Evolutionary conservation across 1,140 invertebrate genomes (phyloP).

Genomic region (Bombus balteatus): DNA sequence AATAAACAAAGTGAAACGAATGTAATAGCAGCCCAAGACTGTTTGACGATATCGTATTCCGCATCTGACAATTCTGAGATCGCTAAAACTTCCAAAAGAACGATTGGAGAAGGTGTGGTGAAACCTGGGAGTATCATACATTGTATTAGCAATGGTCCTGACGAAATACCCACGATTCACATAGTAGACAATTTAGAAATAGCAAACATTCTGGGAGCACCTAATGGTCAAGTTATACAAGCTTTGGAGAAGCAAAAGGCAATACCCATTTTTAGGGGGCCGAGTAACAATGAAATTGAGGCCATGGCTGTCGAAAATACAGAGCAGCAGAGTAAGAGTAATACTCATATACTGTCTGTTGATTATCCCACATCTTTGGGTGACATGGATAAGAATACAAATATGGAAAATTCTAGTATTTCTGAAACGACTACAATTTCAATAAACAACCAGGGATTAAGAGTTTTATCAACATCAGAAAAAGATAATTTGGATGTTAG

Average conservation of each 20-base stretch:
- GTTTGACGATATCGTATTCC: constrained; percentile 43
- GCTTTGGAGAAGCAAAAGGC: constrained; percentile 42
- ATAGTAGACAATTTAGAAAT: constrained; percentile 79
- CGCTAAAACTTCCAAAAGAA: constrained; percentile 33
- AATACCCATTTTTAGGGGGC: constrained; percentile 55
- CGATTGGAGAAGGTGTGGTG: constrained; percentile 47
- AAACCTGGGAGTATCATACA: constrained; percentile 72
- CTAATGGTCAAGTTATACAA: constrained; percentile 56
- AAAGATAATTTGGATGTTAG: constrained; percentile 37
- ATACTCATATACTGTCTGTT: not conserved
- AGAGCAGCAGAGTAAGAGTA: constrained; percentile 31
- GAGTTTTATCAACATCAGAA: not conserved
- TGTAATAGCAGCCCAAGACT: constrained; percentile 30
- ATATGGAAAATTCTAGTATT: not conserved
- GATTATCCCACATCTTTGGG: constrained; percentile 18
- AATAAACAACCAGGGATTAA: constrained; percentile 13
- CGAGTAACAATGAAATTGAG: constrained; percentile 3
- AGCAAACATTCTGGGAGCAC: constrained; percentile 58
- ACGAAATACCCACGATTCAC: constrained; percentile 79
- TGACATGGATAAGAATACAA: constrained; percentile 11
- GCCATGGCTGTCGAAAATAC: not conserved
- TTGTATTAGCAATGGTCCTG: constrained; percentile 71
- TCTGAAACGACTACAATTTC: constrained; percentile 15
- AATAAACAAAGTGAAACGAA: constrained; percentile 26
- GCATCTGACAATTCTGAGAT: constrained; percentile 29